Percentiles rank a stretch among this genome's conserved stretches.
Conservation (phyloP, 2,113 vertebrate species). For the Halcyon malimbica region DNA sequence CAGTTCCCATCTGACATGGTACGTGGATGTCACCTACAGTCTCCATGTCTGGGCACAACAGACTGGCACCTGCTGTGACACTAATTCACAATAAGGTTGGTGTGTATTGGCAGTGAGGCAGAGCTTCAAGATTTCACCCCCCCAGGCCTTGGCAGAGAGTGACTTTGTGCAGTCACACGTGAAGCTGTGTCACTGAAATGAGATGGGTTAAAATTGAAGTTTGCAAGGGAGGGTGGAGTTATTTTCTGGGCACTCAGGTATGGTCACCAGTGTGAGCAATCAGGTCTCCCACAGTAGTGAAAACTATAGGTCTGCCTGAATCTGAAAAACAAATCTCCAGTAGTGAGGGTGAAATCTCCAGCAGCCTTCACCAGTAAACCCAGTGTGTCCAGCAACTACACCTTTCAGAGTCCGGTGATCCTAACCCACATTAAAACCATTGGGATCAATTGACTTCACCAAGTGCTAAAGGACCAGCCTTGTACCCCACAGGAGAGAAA, state of each 20-base stretch:
- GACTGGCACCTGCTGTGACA: background rate
- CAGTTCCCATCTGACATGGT: background rate
- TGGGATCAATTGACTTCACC: background rate
- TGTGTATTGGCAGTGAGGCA: background rate
- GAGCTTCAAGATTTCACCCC: background rate
- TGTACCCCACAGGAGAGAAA: background rate
- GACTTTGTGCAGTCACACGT: background rate
- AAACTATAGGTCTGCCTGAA: background rate
- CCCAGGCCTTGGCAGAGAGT: background rate
- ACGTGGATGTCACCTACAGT: fast-evolving
- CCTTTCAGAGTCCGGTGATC: background rate
- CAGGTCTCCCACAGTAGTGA: background rate
- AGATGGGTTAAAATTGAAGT: background rate
- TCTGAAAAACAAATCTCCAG: background rate
- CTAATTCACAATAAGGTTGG: background rate
- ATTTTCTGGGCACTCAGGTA: background rate
- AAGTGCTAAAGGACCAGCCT: background rate
- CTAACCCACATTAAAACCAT: background rate
- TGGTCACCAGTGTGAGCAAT: background rate
- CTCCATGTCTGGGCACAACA: background rate
- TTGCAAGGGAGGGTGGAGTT: background rate
- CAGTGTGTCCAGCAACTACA: background rate
- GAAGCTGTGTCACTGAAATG: background rate
- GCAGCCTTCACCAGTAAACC: background rate
- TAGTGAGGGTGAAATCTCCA: background rate